Percentiles rank a stretch among this genome's conserved stretches.
Evolutionary conservation across 92 coral and sea anemone species (phyloP).

Genomic region (Anthopleura xanthogrammica): DNA sequence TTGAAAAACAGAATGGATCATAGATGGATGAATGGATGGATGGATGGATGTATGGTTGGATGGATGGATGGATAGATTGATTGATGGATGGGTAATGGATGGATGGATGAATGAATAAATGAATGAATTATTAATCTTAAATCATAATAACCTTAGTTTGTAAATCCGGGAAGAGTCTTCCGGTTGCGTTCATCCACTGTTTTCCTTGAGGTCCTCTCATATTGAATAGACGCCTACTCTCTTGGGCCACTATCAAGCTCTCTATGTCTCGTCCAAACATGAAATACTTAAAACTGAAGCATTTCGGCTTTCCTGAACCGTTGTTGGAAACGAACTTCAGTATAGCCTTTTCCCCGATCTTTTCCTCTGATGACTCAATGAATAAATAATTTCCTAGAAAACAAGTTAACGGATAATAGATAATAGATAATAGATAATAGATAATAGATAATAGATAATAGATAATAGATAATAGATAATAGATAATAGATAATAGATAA

Average conservation of each 20-base stretch:
- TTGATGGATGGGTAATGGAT: too few species aligned
- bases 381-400: slow-evolving; percentile 17
- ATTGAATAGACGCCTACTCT: not conserved
- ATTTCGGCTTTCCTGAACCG: not conserved
- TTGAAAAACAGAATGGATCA: too few species aligned
- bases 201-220: slow-evolving; percentile 27
- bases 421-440: too few species aligned
- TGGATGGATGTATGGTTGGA: too few species aligned
- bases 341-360: slow-evolving; percentile 8
- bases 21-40: too few species aligned
- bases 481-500: too few species aligned
- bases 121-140: not conserved
- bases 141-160: not conserved
- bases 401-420: not conserved
- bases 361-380: not conserved
- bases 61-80: too few species aligned
- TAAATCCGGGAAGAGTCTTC: not conserved
- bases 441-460: too few species aligned
- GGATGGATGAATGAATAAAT: too few species aligned
- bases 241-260: slow-evolving; percentile 3
- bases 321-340: not conserved
- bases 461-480: too few species aligned
- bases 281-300: slow-evolving; percentile 17
- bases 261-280: slow-evolving; percentile 26
- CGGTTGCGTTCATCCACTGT: slow-evolving; percentile 17